phyloP scores from a whole-genome alignment of 2,797 vertebrate genomes.

The Hemibagrus guttatus region DNA sequence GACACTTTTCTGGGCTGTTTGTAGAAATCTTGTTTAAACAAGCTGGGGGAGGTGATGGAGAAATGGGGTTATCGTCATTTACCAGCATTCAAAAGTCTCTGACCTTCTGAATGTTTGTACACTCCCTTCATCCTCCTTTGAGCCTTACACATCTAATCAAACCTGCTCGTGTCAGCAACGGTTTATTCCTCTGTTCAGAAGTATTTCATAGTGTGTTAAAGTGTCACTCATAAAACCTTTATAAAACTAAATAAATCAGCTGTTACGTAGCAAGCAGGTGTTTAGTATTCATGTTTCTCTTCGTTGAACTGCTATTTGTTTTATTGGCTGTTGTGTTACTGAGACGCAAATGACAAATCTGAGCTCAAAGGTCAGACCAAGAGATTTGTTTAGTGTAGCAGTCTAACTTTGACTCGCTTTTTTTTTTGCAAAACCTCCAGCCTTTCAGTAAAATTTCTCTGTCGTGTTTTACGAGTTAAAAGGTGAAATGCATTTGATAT shows the following conservation, averaged over 20 bases:
- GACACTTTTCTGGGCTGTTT: background rate
- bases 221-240: background rate
- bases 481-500: too few relatives aligned
- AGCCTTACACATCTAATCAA: background rate
- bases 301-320: background rate
- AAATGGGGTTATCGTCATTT: constrained; percentile 20
- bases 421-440: background rate
- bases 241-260: background rate
- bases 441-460: too few relatives aligned
- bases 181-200: too few relatives aligned
- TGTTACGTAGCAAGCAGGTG: background rate
- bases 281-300: background rate
- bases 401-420: constrained; percentile 48
- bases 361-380: constrained; percentile 64
- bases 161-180: background rate
- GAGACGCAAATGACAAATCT: background rate
- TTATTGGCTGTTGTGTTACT: background rate
- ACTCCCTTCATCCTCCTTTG: background rate
- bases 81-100: constrained; percentile 29
- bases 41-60: background rate
- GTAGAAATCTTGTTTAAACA: background rate
- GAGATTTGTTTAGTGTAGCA: constrained; percentile 63
- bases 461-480: background rate
- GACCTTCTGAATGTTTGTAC: constrained; percentile 23
- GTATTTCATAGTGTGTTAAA: background rate